Evolutionary conservation across 2,113 vertebrate species (phyloP), one percentile per base, ranked within the genome.

Genomic region (Ammospiza caudacuta): DNA sequence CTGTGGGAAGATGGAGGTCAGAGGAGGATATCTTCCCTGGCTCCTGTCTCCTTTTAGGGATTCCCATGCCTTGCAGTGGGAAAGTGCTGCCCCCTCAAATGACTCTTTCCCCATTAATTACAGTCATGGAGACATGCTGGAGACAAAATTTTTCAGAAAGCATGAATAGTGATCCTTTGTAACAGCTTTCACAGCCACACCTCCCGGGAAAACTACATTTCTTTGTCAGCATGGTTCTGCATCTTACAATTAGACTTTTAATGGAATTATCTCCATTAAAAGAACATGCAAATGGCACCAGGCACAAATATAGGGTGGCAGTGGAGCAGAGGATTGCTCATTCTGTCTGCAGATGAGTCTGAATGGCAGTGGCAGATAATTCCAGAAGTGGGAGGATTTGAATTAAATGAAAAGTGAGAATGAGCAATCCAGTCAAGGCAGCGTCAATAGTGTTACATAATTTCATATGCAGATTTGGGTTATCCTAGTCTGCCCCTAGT

Each of bases 1-100:
- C 16, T 0, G 0, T 31, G 18, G 15, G 31, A 15, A 3, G 0
- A 5, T 15, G 33, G 4, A 37, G 21, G 24, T 29, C 14, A 54
- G 37, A 72, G 37, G 6, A 76, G 27, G 25, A 2, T 16, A 28
- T 18, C 11, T 67, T 17, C n/a, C 14, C 12, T 13, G 25, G 19
- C 24, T 46, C 16, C 29, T 37, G 3, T 7, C 11, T 66, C 4
- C 15, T 64, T 70, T 51, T 12, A 66, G 37, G 85, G 27, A 47
- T 52, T 66, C 37, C 44, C 19, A 8, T 35, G 43, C 14, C 68
- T 67, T 66, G 8, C 21, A 22, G 31, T 17, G 25, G 13, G 10
- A 72, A 66, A 33, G 22, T 46, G 20, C 46, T 54, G 5, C 6
- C 6, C 37, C 39, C 37, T 70, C 87, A 52, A 31, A 15, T 22